Evolutionary conservation across 2,113 vertebrate genomes (phyloP).

Genomic region (Antechinus stuartii): DNA sequence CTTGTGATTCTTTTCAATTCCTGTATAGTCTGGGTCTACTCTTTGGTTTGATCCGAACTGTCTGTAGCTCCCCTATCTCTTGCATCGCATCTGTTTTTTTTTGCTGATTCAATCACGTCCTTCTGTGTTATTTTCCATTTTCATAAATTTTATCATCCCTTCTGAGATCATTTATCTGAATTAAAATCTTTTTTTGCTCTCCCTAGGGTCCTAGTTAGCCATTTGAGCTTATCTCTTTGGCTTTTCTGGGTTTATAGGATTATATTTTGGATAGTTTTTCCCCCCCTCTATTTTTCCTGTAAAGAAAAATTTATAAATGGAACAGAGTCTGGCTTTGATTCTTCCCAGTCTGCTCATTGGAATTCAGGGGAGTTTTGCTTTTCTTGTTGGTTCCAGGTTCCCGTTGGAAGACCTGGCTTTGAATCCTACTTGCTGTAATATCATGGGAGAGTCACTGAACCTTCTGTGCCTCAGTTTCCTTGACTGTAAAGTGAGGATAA

Average conservation of each 20-base stretch:
- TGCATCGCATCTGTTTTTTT: not conserved
- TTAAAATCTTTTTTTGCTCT: not conserved
- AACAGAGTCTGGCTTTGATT: not conserved
- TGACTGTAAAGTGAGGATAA: not conserved
- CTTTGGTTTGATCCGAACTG: not conserved
- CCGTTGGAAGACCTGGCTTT: not conserved
- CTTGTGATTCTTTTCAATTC: not conserved
- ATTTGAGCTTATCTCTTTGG: not conserved
- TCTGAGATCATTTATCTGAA: not conserved
- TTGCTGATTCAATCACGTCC: not conserved
- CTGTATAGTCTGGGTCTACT: not conserved
- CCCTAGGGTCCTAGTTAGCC: not conserved
- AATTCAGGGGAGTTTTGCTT: not conserved
- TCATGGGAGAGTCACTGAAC: not conserved
- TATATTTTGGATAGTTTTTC: not conserved
- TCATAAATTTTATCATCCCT: slow-evolving; percentile 1
- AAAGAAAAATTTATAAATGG: not conserved
- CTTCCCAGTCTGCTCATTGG: not conserved
- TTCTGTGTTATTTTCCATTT: not conserved
- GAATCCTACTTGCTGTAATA: not conserved
- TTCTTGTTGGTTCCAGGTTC: not conserved
- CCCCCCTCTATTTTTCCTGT: not conserved
- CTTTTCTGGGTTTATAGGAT: not conserved
- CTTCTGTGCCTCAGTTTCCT: not conserved
- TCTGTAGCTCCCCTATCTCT: not conserved